These are phyloP conservation scores for Tridacna crocea DNA, from an alignment of 2,888 invertebrate genomes.

Conservation along the genomic window DNA sequence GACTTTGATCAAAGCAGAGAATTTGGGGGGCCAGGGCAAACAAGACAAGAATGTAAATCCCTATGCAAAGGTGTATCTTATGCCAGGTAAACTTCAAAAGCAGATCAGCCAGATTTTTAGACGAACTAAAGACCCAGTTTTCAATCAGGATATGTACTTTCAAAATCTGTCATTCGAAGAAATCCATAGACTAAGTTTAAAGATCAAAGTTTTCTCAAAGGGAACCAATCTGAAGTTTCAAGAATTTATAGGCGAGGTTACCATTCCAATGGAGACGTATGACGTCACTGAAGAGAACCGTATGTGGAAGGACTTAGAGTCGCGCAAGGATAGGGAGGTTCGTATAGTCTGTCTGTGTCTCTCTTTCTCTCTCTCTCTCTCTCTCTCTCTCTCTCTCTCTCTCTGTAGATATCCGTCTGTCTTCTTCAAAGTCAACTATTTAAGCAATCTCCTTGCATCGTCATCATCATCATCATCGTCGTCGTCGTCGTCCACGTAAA, in stretches of 20 bases:
- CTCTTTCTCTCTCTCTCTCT: not conserved
- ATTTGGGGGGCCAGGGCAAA: slow-evolving; percentile 81
- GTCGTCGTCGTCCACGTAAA: too few species aligned
- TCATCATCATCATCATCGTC: too few species aligned
- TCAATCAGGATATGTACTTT: slow-evolving; percentile 84
- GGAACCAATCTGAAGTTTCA: slow-evolving; percentile 81
- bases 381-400: not conserved
- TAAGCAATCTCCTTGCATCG: too few species aligned
- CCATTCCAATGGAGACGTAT: slow-evolving; percentile 82
- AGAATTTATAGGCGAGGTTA: slow-evolving; percentile 83
- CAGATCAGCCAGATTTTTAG: slow-evolving; percentile 82
- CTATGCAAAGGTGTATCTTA: slow-evolving; percentile 83
- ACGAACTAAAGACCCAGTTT: slow-evolving; percentile 82
- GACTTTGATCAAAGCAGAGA: slow-evolving; percentile 79
- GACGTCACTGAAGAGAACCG: slow-evolving; percentile 84
- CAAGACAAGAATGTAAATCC: slow-evolving; percentile 82
- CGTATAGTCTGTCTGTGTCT: slow-evolving; percentile 7
- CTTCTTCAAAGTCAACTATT: too few species aligned
- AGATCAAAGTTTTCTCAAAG: slow-evolving; percentile 83
- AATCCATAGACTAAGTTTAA: slow-evolving; percentile 80
- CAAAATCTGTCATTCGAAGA: slow-evolving; percentile 83
- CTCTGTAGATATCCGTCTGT: not conserved
- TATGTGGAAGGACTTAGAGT: slow-evolving; percentile 83
- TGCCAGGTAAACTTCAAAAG: slow-evolving; percentile 84
- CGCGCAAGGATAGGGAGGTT: slow-evolving; percentile 72